These are phyloP conservation scores for Calameuta filiformis DNA, from an alignment of 2,888 invertebrate species.

Conservation along the genomic window DNA sequence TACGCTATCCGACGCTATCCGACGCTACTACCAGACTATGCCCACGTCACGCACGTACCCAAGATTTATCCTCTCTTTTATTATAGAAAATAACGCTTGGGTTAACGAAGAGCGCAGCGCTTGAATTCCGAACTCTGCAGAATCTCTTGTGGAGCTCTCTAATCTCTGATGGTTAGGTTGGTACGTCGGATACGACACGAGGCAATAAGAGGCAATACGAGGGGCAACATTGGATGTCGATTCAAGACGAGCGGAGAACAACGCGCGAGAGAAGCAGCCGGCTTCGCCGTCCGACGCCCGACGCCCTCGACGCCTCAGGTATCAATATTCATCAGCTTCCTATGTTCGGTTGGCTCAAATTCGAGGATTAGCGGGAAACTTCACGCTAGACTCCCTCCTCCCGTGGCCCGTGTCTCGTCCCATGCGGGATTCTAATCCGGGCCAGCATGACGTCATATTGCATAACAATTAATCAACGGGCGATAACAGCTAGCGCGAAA, in stretches of 20 bases:
- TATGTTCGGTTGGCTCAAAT: slow-evolving; percentile 64
- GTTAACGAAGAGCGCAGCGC: neutral
- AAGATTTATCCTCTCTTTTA: slow-evolving; percentile 59
- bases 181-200: too few species aligned
- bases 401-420: slow-evolving; percentile 1
- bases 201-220: too few species aligned
- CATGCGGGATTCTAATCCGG: slow-evolving; percentile 60
- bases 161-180: too few species aligned
- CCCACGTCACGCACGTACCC: slow-evolving; percentile 28
- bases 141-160: too few species aligned
- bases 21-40: too few species aligned
- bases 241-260: too few species aligned
- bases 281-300: too few species aligned
- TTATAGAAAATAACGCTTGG: slow-evolving; percentile 50
- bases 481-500: slow-evolving; percentile 61
- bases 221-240: too few species aligned
- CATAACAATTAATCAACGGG: slow-evolving; percentile 67
- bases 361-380: slow-evolving; percentile 63
- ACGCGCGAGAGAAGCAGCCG: too few species aligned
- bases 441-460: slow-evolving; percentile 65
- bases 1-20: slow-evolving; percentile 5
- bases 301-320: slow-evolving; percentile 24
- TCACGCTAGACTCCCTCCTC: slow-evolving; percentile 37
- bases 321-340: slow-evolving; percentile 66
- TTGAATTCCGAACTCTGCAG: too few species aligned